phyloP scores from a whole-genome alignment of 1,140 invertebrate genomes.

The Drosophila funebris region DNA sequence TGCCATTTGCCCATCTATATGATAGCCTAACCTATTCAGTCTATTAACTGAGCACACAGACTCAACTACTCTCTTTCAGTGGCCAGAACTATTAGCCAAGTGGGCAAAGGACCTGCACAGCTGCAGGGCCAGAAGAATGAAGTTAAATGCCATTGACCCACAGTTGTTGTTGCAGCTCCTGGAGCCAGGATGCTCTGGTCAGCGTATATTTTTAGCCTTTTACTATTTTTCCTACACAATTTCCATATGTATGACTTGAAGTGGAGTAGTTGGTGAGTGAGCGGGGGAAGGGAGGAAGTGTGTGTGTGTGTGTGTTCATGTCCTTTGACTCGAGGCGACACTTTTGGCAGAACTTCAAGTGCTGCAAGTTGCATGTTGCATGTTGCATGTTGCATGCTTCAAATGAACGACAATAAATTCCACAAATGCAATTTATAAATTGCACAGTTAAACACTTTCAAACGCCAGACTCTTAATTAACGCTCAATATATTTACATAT shows the following conservation, averaged over 20 bases:
- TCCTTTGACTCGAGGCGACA: constrained; percentile 25
- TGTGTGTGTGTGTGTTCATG: constrained; percentile 1
- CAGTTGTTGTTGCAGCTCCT: constrained; percentile 9
- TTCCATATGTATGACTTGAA: constrained; percentile 43
- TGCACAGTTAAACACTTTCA: background rate
- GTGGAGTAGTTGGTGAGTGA: background rate
- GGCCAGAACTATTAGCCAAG: constrained; percentile 19
- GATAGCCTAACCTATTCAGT: background rate
- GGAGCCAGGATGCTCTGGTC: constrained; percentile 24
- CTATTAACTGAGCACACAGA: constrained; percentile 50
- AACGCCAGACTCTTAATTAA: constrained; percentile 23
- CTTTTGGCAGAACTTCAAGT: constrained; percentile 8
- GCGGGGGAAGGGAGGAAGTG: background rate
- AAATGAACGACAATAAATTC: constrained; percentile 1
- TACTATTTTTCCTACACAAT: constrained; percentile 4
- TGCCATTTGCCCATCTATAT: background rate
- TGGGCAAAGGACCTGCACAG: constrained; percentile 10
- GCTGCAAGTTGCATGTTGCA: background rate
- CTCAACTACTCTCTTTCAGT: background rate
- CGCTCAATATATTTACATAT: background rate
- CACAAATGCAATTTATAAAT: constrained; percentile 15
- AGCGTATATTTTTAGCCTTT: constrained; percentile 1
- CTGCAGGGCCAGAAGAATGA: constrained; percentile 26
- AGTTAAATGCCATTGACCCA: constrained; percentile 57
- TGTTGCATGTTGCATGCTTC: background rate